Conservation (phyloP, 2,797 vertebrate species). For the Sebastes diploproa region DNA sequence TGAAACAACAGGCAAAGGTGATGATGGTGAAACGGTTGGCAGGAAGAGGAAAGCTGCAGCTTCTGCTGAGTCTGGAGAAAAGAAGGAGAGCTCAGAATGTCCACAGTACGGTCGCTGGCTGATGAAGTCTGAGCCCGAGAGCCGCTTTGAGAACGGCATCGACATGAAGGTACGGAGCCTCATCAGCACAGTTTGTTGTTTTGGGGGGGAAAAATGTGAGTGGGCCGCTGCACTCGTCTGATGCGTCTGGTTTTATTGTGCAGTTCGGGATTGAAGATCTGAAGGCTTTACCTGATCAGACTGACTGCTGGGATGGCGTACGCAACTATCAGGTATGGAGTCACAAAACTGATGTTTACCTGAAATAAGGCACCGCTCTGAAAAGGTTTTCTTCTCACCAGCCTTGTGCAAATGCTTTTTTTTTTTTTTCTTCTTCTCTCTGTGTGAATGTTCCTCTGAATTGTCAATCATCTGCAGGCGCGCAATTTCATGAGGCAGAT, state of each 20-base stretch:
- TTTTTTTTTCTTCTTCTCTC: background rate
- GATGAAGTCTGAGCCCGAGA: constrained; percentile 98
- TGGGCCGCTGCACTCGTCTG: background rate
- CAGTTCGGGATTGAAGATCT: constrained; percentile 97
- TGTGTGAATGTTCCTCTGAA: background rate
- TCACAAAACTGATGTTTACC: background rate
- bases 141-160: constrained; percentile 91
- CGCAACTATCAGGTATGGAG: constrained; percentile 93
- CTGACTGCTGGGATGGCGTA: constrained; percentile 94
- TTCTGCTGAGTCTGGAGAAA: constrained; percentile 35
- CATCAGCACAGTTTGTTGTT: background rate
- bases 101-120: constrained; percentile 84
- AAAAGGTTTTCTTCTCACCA: background rate
- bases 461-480: constrained; percentile 80
- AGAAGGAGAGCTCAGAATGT: constrained; percentile 29
- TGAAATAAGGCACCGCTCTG: background rate
- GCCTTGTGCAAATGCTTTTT: background rate
- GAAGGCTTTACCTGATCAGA: constrained; percentile 90
- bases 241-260: constrained; percentile 10
- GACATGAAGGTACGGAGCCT: constrained; percentile 88
- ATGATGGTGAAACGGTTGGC: background rate
- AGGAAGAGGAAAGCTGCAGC: constrained; percentile 63
- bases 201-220: background rate
- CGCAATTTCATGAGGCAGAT: constrained; percentile 96
- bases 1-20: constrained; percentile 38